Conservation (phyloP, 2,797 vertebrate species). For the Muraenolepis orangiensis region DNA sequence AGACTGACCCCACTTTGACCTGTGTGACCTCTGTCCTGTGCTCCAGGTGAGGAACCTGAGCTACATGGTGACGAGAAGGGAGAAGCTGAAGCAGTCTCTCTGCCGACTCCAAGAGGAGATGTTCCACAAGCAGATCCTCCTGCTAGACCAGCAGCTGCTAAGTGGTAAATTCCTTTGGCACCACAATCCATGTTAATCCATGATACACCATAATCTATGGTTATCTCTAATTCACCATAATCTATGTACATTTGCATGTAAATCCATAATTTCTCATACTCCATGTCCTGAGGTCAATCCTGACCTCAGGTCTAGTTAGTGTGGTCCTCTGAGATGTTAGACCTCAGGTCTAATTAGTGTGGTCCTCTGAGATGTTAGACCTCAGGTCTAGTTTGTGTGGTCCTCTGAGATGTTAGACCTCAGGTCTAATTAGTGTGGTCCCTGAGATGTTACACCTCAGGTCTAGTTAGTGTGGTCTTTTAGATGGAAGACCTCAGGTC, state of each 20-base stretch:
- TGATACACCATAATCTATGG: too few species aligned
- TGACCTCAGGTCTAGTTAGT: too few species aligned
- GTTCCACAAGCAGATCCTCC: slow-evolving; percentile 84
- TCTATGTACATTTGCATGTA: too few species aligned
- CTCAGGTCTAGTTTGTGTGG: too few species aligned
- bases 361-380: too few species aligned
- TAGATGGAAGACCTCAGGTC: too few species aligned
- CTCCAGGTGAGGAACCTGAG: slow-evolving; percentile 92
- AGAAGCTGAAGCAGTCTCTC: slow-evolving; percentile 94
- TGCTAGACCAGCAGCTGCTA: slow-evolving; percentile 84
- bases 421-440: background rate
- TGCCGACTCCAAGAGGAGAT: slow-evolving; percentile 97
- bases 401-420: background rate
- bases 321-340: too few species aligned
- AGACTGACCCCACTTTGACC: background rate
- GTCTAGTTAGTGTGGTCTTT: background rate
- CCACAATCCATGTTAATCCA: too few species aligned
- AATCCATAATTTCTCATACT: too few species aligned
- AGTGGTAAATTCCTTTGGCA: slow-evolving; percentile 67
- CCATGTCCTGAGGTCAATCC: too few species aligned
- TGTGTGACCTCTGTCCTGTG: background rate
- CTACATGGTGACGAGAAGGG: slow-evolving; percentile 97
- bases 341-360: too few species aligned
- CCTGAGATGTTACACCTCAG: background rate
- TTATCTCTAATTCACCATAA: too few species aligned